Evolutionary conservation across 1,140 invertebrate genomes (phyloP).

Genomic region (Psix sp.): DNA sequence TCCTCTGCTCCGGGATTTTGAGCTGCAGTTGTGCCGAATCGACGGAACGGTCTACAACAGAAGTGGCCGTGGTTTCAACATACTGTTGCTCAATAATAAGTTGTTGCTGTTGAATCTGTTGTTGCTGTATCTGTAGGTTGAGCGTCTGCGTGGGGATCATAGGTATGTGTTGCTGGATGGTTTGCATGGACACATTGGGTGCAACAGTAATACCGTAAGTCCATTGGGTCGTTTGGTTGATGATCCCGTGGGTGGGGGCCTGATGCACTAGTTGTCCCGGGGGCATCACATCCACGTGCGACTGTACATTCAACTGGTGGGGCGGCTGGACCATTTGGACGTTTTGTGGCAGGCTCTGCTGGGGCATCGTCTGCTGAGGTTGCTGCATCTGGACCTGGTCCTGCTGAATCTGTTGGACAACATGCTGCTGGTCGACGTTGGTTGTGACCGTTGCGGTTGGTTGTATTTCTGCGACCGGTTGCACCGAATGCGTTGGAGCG

Average conservation of each 20-base stretch:
- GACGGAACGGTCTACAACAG: slow-evolving; percentile 56
- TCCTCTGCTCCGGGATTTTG: slow-evolving; percentile 65
- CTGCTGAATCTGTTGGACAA: slow-evolving; percentile 25
- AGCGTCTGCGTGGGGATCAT: slow-evolving; percentile 61
- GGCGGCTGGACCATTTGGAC: slow-evolving; percentile 51
- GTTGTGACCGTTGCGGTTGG: slow-evolving; percentile 16
- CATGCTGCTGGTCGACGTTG: slow-evolving; percentile 31
- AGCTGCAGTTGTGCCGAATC: slow-evolving; percentile 68
- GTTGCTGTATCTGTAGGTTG: slow-evolving; percentile 54
- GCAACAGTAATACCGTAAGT: slow-evolving; percentile 57
- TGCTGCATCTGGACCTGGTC: slow-evolving; percentile 56
- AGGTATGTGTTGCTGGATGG: slow-evolving; percentile 65
- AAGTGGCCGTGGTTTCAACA: slow-evolving; percentile 31
- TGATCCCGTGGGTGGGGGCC: slow-evolving; percentile 42
- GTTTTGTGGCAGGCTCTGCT: slow-evolving; percentile 41
- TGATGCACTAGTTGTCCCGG: slow-evolving; percentile 59
- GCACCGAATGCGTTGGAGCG: slow-evolving; percentile 65
- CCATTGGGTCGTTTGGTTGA: slow-evolving; percentile 64
- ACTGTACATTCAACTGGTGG: slow-evolving; percentile 53
- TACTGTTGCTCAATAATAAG: slow-evolving; percentile 59
- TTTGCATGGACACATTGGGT: slow-evolving; percentile 61
- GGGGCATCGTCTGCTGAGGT: slow-evolving; percentile 5
- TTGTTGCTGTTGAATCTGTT: slow-evolving; percentile 60
- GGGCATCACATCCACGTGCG: slow-evolving; percentile 56
- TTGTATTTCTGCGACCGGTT: slow-evolving; percentile 67